These are phyloP conservation scores for Bubo bubo DNA, from an alignment of 2,113 vertebrate species.

Conservation along the genomic window DNA sequence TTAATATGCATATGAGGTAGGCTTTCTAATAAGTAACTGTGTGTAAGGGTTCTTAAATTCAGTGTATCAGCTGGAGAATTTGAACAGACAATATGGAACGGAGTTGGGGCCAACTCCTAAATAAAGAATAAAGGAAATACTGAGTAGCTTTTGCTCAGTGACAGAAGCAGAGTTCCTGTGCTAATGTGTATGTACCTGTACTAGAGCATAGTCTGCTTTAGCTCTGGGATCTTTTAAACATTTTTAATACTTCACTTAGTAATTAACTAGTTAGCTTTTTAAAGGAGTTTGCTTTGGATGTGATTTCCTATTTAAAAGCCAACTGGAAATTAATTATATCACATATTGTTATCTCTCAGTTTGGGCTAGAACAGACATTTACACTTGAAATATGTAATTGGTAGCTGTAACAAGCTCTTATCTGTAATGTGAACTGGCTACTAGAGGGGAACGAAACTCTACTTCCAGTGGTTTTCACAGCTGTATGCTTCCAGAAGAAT, in stretches of 20 bases:
- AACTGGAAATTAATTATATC: not conserved
- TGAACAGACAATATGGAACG: not conserved
- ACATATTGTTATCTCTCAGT: not conserved
- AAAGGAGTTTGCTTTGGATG: not conserved
- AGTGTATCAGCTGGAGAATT: not conserved
- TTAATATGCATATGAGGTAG: not conserved
- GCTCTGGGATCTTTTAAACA: not conserved
- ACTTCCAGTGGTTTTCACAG: not conserved
- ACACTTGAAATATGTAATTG: not conserved
- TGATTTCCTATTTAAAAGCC: not conserved
- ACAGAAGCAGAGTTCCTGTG: not conserved
- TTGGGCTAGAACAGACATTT: conserved; percentile 2
- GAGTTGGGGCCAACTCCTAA: not conserved
- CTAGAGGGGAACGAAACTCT: not conserved
- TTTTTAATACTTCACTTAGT: not conserved
- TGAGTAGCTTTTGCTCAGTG: not conserved
- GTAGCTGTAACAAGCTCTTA: not conserved
- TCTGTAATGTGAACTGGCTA: not conserved
- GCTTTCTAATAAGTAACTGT: not conserved
- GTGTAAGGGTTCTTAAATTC: not conserved
- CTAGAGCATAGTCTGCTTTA: not conserved
- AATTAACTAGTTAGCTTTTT: not conserved
- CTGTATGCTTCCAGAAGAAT: not conserved
- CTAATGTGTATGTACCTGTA: not conserved
- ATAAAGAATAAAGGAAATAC: not conserved